Base-by-base conservation (phyloP, 2,888 invertebrate species). In the Hypolimnas misippus region DNA sequence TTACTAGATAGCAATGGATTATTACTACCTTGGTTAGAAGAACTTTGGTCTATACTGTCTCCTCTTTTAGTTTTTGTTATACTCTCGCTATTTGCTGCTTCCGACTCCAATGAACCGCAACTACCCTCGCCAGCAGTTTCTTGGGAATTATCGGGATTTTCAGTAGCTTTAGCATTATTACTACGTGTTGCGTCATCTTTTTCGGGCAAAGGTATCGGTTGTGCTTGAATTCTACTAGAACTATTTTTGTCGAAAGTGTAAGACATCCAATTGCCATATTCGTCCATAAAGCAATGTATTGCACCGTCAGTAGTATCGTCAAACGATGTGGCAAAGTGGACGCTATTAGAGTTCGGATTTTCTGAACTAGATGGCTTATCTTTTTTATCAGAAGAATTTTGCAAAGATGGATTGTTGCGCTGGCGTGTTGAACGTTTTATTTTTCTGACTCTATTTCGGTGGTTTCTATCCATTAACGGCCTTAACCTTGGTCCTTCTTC, bases 231-330 rank as follows among this genome's bases (percentile, higher is more conserved):
- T 52, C 87, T 80, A 0, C 94, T 93, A 1, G 93, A 87, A 70
- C 95, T 95, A 72, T 95, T 95, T 74, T 96, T 96, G 73, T 97
- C 96, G 79, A 98, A 97, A 0, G 97, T 96, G 35, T 92, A 91
- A 0, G 97, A 96, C 87, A 96, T 94, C 96, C 97, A 97, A 75
- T 96, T 96, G 44, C 97, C 97, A 73, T 94, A 94, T 78, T 97
- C 97, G 76, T 97, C 97, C 82, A 96, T 94, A 76, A 97, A 97
- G 80, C 95, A 97, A 83, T 97, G 97, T 42, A 97, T 95, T 0
- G 97, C 96, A 10, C 97, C 97, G 73, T 97, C 96, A 1, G 93
- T 93, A 0, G 97, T 97, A 76, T 97, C 97, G 61, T 96, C 95
- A 75, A 97, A 96, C 25, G 95, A 96, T 21, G 94, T 94, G 3